phyloP scores from a whole-genome alignment of 2,888 invertebrate genomes.

The Hypselothyrea guttata region DNA sequence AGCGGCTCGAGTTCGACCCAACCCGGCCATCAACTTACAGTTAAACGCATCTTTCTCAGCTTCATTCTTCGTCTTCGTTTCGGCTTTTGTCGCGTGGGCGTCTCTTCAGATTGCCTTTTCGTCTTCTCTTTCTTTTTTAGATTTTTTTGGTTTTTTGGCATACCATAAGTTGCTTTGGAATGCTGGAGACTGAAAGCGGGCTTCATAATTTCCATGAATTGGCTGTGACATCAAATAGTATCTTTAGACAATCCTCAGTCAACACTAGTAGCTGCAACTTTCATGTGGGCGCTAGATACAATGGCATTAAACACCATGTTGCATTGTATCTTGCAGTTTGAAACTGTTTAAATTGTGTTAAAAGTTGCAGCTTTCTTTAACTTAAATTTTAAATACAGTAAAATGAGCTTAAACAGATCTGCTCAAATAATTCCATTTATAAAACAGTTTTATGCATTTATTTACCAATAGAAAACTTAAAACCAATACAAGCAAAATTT shows the following conservation, averaged over 20 bases:
- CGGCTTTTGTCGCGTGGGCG: constrained; percentile 60
- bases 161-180: constrained; percentile 42
- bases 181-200: constrained; percentile 44
- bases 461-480: too few species aligned
- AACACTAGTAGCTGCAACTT: constrained; percentile 29
- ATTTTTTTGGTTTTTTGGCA: constrained; percentile 32
- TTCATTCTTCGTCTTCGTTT: constrained; percentile 17
- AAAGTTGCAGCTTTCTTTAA: too few species aligned
- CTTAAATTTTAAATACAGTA: too few species aligned
- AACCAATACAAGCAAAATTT: too few species aligned
- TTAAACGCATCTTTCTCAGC: constrained; percentile 46
- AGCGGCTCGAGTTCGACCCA: constrained; percentile 29
- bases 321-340: too few species aligned
- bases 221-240: constrained; percentile 24
- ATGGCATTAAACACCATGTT: too few species aligned
- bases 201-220: constrained; percentile 60
- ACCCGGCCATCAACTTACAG: constrained; percentile 49
- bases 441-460: too few species aligned
- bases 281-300: too few species aligned
- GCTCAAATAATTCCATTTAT: too few species aligned
- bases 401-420: too few species aligned
- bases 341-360: too few species aligned
- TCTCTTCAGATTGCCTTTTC: constrained; percentile 60
- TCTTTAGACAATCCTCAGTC: constrained; percentile 17
- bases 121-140: too few species aligned